Conservation (phyloP, 2,113 vertebrate species). For the Clarias batrachus region DNA sequence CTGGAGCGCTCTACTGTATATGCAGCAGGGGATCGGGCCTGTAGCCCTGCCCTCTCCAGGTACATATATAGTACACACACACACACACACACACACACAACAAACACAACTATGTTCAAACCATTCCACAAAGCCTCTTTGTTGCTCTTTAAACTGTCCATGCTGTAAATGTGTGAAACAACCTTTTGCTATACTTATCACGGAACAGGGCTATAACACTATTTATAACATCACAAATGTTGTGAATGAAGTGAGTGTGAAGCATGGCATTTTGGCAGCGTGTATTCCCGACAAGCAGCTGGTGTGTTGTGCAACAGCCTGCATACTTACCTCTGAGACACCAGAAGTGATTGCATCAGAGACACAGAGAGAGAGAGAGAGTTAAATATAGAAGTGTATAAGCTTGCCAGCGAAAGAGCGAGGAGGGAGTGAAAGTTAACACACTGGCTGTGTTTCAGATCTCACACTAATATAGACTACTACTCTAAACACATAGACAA, state of each 20-base stretch:
- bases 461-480: neutral
- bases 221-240: conserved; percentile 24
- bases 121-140: neutral
- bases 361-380: neutral
- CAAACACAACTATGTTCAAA: neutral
- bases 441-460: neutral
- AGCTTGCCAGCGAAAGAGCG: conserved; percentile 36
- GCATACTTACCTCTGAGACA: conserved; percentile 48
- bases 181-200: neutral
- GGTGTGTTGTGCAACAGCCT: conserved; percentile 47
- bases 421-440: conserved; percentile 1
- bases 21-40: conserved; percentile 59
- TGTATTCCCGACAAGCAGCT: conserved; percentile 34
- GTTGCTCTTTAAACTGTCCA: neutral
- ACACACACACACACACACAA: conserved; percentile 7
- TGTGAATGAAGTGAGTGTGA: conserved; percentile 42
- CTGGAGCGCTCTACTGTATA: conserved; percentile 72
- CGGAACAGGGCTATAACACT: neutral
- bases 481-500: conserved; percentile 7
- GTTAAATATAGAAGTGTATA: conserved; percentile 52
- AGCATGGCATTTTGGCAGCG: conserved; percentile 33
- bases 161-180: neutral
- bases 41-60: conserved; percentile 61
- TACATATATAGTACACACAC: conserved; percentile 47
- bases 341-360: conserved; percentile 6